A percentile compares a stretch with the other conserved stretches of the same genome.
Evolutionary conservation across 2,797 vertebrate species (phyloP).

Genomic region (Pogoniulus pusillus): DNA sequence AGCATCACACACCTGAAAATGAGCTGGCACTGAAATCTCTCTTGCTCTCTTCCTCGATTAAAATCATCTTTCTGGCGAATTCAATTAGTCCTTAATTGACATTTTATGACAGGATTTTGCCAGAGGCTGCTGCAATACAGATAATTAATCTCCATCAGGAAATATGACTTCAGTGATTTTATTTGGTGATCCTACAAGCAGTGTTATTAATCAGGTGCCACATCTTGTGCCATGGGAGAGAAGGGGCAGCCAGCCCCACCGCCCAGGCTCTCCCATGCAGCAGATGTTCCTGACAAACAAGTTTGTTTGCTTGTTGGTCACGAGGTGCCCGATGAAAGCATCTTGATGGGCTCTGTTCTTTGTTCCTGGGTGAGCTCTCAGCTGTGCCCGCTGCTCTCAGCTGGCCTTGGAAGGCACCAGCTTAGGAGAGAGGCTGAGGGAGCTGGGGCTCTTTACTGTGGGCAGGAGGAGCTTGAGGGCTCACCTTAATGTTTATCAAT

Average conservation of each 20-base stretch:
- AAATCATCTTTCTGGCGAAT: slow-evolving; percentile 15
- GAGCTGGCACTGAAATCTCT: background rate
- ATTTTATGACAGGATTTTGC: slow-evolving; percentile 10
- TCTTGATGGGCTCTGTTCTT: background rate
- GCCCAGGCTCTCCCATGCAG: background rate
- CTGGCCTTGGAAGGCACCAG: background rate
- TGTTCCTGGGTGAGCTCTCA: background rate
- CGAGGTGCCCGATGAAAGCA: background rate
- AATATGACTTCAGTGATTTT: background rate
- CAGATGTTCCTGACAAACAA: slow-evolving; percentile 43
- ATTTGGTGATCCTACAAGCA: background rate
- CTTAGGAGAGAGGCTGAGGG: background rate
- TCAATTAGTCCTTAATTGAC: slow-evolving; percentile 48
- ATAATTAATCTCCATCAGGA: slow-evolving; percentile 5
- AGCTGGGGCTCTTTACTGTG: too few relatives aligned
- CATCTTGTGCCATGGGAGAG: background rate
- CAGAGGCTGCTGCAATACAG: background rate
- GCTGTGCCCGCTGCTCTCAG: slow-evolving; percentile 4
- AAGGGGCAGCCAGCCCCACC: background rate
- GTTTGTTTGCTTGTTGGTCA: background rate
- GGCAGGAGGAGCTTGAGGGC: too few relatives aligned
- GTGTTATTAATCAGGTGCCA: background rate
- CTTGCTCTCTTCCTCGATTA: slow-evolving; percentile 18
- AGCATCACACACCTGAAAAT: slow-evolving; percentile 30
- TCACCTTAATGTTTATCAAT: too few relatives aligned